phyloP scores from a whole-genome alignment of 92 coral and sea anemone genomes.

The Umimayanthus chanpuru region DNA sequence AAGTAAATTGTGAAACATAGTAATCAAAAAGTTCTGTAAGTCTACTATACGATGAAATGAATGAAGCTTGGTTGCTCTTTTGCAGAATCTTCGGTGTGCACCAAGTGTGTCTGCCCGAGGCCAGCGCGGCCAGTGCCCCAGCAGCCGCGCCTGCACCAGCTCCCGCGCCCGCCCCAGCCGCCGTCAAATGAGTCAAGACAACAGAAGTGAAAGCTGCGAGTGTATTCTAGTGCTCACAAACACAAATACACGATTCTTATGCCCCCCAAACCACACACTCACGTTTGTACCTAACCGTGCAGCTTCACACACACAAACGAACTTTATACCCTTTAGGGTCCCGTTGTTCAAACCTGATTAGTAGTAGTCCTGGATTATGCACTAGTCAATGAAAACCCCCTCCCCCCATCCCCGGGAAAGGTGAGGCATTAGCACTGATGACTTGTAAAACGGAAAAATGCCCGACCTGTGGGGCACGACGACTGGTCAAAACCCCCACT shows the following conservation, averaged over 20 bases:
- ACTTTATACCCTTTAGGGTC: too few relatives aligned
- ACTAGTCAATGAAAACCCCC: too few relatives aligned
- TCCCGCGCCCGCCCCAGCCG: slow-evolving; percentile 2
- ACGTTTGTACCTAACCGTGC: background rate
- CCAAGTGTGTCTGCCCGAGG: slow-evolving; percentile 95
- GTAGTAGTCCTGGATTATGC: too few relatives aligned
- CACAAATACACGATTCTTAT: background rate
- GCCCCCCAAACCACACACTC: background rate
- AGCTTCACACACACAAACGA: background rate
- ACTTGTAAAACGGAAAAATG: too few relatives aligned
- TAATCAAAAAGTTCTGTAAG: too few relatives aligned
- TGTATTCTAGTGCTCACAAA: background rate
- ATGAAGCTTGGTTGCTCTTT: background rate
- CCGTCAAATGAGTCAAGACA: slow-evolving; percentile 27
- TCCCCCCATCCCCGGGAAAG: too few relatives aligned
- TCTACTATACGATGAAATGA: background rate
- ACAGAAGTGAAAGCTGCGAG: background rate
- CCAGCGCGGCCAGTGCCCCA: slow-evolving; percentile 55
- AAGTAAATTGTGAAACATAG: too few relatives aligned
- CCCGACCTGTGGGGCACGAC: too few relatives aligned
- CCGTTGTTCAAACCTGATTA: too few relatives aligned
- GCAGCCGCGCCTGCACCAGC: slow-evolving; percentile 30
- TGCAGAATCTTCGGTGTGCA: slow-evolving; percentile 97
- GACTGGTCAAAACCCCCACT: too few relatives aligned
- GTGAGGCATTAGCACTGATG: too few relatives aligned